Base-by-base conservation (phyloP, 2,888 invertebrate species). In the Agriopis aurantiaria region DNA sequence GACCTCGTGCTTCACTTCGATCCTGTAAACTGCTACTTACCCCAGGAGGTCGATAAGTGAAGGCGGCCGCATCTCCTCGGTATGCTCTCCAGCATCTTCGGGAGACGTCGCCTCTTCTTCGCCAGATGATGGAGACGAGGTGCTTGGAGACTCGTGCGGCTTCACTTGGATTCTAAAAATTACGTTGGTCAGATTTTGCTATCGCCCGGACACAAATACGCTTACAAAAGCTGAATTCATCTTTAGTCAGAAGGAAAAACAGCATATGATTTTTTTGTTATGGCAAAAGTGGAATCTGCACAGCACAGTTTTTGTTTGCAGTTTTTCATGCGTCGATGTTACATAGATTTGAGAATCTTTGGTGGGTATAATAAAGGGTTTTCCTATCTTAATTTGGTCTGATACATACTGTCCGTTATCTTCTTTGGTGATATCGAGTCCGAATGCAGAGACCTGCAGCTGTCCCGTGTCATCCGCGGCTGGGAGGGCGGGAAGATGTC, bases 401-500 rank as follows among this genome's bases (percentile, higher is more conserved):
- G 2, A 10, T 74, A 94, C 95, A 88, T 83, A 96, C 96, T 97
- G 97, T 72, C 97, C 97, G 75, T 96, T 96, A 82, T 97, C 97
- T 86, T 97, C 97, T 86, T 97, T 97, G 58, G 96, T 96, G 80
- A 97, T 96, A 78, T 97, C 97, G 87, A 97, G 88, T 61, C 97
- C 97, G 85, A 97, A 97, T 0, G 97, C 97, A 72, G 97, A 97
- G 12, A 97, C 96, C 80, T 96, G 95, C 75, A 95, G 90, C 12
- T 95, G 95, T 6, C 96, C 96, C 0, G 97, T 96, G 81, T 97
- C 97, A 72, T 97, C 97, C 0, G 97, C 96, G 0, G 97, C 95
- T 0, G 98, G 97, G 61, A 97, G 85, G 0, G 97, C 97, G 11
- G 97, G 96, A 65, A 97, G 89, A 79, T 96, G 95, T 75, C 97